Base-by-base conservation (phyloP, 2,888 invertebrate genomes). In the Megaustenia siamemsis region DNA sequence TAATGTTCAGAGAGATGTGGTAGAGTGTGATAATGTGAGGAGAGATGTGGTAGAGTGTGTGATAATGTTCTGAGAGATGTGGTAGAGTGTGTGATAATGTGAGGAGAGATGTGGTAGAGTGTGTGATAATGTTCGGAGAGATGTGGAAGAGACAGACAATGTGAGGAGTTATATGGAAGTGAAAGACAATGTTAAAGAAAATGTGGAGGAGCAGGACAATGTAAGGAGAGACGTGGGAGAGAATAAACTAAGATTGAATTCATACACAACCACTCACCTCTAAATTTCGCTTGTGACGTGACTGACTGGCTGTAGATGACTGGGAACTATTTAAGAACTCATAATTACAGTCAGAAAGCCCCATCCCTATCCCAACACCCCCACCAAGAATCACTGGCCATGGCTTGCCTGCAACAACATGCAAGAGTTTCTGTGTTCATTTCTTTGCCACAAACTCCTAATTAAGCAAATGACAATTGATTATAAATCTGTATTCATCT, bases 351-450 rank as follows among this genome's bases (percentile, higher is more conserved):
- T 97, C 97, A 82, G 97, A 96, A 95, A 97, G 97, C 76, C 97
- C 98, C 95, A 97, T 96, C 78, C 99, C 99, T 90, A 98, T 94
- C 63, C 98, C 99, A 93, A 97, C 96, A 82, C 98, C 98, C 88
- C 96, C 95, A 60, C 98, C 98, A 86, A 97, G 95, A 92, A 97
- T 96, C 45, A 98, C 94, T 1, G 98, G 98, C 98, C 98, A 98
- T 91, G 96, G 95, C 94, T 96, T 96, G 92, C 97, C 96, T 96
- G 92, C 8, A 94, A 93, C 24, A 45, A 18, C 15, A 73, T 12
- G 18, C 38, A 53, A 43, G 0, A 45, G 12, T 21, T 12, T 18
- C 21, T 53, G 53, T 18, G 21, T 53, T 21, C 12, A 53, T 4
- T 18, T 53, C 53, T 53, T 24, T 12, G n/a, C n/a, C n/a, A n/a